Base-by-base conservation (phyloP, 2,888 invertebrate species). In the Lepidochitona cinerea region DNA sequence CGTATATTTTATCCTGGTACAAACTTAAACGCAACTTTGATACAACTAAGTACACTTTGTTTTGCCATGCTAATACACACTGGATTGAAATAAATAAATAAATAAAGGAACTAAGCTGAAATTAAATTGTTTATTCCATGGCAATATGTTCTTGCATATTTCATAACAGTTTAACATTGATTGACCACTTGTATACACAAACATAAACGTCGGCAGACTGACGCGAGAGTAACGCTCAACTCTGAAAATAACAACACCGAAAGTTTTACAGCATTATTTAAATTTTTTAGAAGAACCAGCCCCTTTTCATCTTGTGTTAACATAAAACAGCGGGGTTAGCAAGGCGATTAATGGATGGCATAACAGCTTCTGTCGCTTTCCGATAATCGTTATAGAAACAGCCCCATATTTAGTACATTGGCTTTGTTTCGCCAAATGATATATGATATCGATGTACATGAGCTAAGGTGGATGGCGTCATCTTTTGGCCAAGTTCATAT, bases 101-200 rank as follows among this genome's bases (percentile, higher is more conserved):
- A 9, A 41, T 12, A 41, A 41, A 12, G 41, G 18, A 12, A 41
- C 18, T 29, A 59, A 59, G 59, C 59, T 59, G 59, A 59, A 59
- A 59, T 59, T 59, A 59, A 29, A 59, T 23, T 29, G 59, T 59
- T 59, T 59, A 59, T 59, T 59, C 59, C 59, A 59, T 59, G 59
- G 59, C 59, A 59, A 59, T 59, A 59, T 59, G 23, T 59, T 29
- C 59, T 59, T 29, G 59, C 59, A 59, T 29, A 23, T 59, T 59
- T 59, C 59, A 29, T 59, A 59, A 59, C 59, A 59, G 59, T 59
- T 59, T 32, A 59, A 59, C 59, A 59, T 59, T 59, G 59, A 59
- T 32, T 29, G 59, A 59, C 59, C 59, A 59, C 59, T 54, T 59
- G 59, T 59, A 29, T 59, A 59, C 59, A 59, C 59, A 59, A 59